Base-by-base conservation (phyloP, 2,888 invertebrate genomes). In the Drosophila histrio region DNA sequence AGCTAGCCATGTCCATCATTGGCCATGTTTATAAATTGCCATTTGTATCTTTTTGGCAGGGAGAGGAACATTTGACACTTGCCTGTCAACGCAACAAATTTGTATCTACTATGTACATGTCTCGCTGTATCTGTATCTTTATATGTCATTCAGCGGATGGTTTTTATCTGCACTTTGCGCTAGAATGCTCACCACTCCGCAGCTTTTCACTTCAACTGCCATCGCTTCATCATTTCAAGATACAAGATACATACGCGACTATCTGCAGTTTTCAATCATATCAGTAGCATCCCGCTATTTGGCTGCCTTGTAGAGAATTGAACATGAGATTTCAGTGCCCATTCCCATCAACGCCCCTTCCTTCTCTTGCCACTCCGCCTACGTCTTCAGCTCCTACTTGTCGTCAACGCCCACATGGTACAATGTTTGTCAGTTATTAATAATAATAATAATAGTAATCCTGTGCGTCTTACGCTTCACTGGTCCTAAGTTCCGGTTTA, bases 121-220 rank as follows among this genome's bases (percentile, higher is more conserved):
- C 47, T 61, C 8, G 46, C 30, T 58, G 50, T 47, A 69, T 46
- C 75, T 57, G 43, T 58, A 58, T 62, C 50, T 72, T 54, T 62
- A 68, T 62, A 52, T 63, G 67, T 58, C 49, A 28, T 36, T 32
- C 53, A 36, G 44, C 47, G 64, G 61, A 56, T 49, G 63, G 41
- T 56, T 78, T 85, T 84, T 84, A 89, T 84, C 84, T 89, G 75
- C 67, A 72, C 64, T 84, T 84, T 68, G 86, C 89, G 89, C 88
- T 84, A 84, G 83, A 84, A 70, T 89, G 84, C 77, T 66, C 86
- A 67, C 65, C 78, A 63, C 56, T 70, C 62, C 65, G 41, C 64
- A 43, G 63, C 66, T 68, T 80, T 88, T 72, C 75, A 75, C 68
- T 63, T 84, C 79, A 81, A 67, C 69, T 61, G 53, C 65, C 63